These are phyloP conservation scores for Chrosomus eos DNA, from an alignment of 2,797 vertebrate genomes.

Conservation along the genomic window DNA sequence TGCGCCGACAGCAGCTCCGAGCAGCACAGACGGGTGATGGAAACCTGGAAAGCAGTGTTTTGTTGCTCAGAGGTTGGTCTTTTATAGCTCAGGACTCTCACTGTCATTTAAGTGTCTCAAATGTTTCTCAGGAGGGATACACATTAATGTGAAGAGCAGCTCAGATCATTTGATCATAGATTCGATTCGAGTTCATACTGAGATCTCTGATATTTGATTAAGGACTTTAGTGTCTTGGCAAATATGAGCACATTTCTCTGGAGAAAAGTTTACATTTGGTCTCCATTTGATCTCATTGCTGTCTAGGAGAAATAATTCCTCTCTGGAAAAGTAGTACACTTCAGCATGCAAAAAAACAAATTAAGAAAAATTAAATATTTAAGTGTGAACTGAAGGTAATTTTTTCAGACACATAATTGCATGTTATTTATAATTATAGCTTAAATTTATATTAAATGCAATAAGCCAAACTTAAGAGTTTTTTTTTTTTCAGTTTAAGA, in stretches of 20 bases:
- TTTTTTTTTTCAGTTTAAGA: too few species aligned
- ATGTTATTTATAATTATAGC: too few species aligned
- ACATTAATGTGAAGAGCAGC: too few species aligned
- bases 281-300: background rate
- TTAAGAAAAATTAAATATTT: background rate
- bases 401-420: background rate
- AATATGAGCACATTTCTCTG: background rate
- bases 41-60: slow-evolving; percentile 7
- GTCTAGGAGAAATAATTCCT: background rate
- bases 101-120: background rate
- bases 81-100: background rate
- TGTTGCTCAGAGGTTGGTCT: background rate
- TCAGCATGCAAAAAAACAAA: background rate
- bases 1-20: background rate
- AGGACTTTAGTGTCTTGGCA: background rate
- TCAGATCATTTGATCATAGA: too few species aligned
- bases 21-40: background rate
- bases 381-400: background rate
- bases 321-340: background rate
- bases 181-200: background rate
- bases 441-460: too few species aligned
- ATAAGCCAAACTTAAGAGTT: background rate
- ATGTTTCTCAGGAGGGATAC: background rate
- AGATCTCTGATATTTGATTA: background rate
- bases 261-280: background rate